Evolutionary conservation across 1,140 invertebrate genomes (phyloP).

Genomic region (Papilio xuthus): DNA sequence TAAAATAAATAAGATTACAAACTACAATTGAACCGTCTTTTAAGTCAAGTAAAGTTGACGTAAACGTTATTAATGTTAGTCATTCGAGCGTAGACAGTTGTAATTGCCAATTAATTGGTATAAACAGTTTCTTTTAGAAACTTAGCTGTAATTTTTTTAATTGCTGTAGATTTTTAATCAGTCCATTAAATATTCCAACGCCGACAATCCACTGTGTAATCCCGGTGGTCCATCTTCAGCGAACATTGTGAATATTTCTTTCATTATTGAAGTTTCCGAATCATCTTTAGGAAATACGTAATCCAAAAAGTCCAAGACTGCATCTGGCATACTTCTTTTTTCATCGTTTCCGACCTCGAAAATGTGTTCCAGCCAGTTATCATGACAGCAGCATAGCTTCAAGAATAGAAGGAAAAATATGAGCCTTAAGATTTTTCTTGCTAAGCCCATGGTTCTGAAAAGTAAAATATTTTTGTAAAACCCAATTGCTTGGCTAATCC

Average conservation of each 20-base stretch:
- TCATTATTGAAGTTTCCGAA: constrained; percentile 59
- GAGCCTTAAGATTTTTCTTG: not conserved
- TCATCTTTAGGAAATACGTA: constrained; percentile 67
- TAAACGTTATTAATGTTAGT: not conserved
- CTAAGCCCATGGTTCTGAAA: constrained; percentile 10
- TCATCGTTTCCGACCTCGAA: constrained; percentile 42
- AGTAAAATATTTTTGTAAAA: not conserved
- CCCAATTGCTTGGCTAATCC: not conserved
- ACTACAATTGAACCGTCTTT: not conserved
- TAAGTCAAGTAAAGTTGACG: not conserved
- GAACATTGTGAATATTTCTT: constrained; percentile 60
- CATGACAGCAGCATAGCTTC: not conserved
- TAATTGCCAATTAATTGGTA: constrained; percentile 22
- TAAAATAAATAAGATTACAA: constrained; percentile 16
- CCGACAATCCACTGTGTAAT: constrained; percentile 48
- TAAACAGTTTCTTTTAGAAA: constrained; percentile 41
- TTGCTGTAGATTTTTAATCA: constrained; percentile 34
- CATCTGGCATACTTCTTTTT: constrained; percentile 57
- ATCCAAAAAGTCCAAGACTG: constrained; percentile 60
- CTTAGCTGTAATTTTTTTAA: constrained; percentile 30
- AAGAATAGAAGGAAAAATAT: not conserved
- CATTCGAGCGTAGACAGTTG: not conserved
- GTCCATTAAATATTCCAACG: constrained; percentile 48
- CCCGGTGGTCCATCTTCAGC: constrained; percentile 53
- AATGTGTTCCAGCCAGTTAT: constrained; percentile 37